Base-by-base conservation (phyloP, 2,113 vertebrate species). In the Sylvia atricapilla region DNA sequence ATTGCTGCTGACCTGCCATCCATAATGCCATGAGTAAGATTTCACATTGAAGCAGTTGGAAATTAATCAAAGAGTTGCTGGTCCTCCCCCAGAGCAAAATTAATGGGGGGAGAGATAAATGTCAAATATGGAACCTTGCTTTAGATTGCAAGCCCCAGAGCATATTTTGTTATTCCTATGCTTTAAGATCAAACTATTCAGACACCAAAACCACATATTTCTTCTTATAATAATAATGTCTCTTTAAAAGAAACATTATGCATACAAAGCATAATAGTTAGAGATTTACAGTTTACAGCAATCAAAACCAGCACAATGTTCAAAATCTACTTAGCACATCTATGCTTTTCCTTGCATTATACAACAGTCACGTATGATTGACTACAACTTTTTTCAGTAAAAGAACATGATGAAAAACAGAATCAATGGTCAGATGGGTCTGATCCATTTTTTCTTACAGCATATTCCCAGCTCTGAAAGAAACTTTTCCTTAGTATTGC, bases 401-500 rank as follows among this genome's bases (percentile, higher is more conserved):
- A 60, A 90, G 64, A 91, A 64, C 70, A 37, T 60, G 52, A 83
- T 66, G 56, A 85, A 89, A 70, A 73, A 88, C 91, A 96, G 94
- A 95, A 88, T 68, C 66, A 94, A 80, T 30, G 41, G 35, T 76
- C 60, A 92, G 52, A 43, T 43, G n/a, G 53, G 94, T 78, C 49
- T 73, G 64, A 70, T 20, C 43, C 87, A 79, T 77, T 96, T 84
- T 74, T 41, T 95, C 88, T 85, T 96, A 70, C 27, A 95, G 69
- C 46, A 62, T 62, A 85, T 59, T 89, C 39, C 47, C 74, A 97
- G 91, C 79, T 97, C 79, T 73, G 60, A 87, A 87, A 92, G 81
- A 30, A 93, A 84, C 73, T 87, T 76, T 66, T 46, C 87, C 47
- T 90, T 24, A 72, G 83, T 49, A 80, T 50, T 70, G 27, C 47